Percentiles rank a stretch among this genome's conserved stretches.
Conservation (phyloP, 2,797 vertebrate species). For the Chelon labrosus region DNA sequence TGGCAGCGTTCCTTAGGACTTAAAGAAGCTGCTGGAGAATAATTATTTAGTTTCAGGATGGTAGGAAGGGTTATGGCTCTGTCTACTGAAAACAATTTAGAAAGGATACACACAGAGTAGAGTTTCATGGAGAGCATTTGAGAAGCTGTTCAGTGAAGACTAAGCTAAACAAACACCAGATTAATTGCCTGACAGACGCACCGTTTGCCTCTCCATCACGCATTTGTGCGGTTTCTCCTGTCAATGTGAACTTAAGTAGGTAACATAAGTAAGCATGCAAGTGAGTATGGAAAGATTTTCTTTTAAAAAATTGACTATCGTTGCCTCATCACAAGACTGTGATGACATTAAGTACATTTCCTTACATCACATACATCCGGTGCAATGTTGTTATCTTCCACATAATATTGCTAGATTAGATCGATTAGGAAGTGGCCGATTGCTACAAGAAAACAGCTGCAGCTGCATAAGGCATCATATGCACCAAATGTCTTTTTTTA, state of each 20-base stretch:
- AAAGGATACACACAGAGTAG: constrained; percentile 29
- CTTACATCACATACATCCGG: constrained; percentile 4
- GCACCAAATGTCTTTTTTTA: constrained; percentile 18
- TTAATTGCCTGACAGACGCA: constrained; percentile 38
- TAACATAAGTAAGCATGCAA: constrained; percentile 33
- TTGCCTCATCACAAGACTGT: neutral
- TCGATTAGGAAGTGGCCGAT: constrained; percentile 36
- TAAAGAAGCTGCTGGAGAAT: constrained; percentile 52
- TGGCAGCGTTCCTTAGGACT: constrained; percentile 45
- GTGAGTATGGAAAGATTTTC: neutral
- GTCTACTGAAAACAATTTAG: constrained; percentile 37
- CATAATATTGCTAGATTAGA: constrained; percentile 14
- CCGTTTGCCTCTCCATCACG: constrained; percentile 25
- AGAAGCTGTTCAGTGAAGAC: constrained; percentile 29
- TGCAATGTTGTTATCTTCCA: neutral
- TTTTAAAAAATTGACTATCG: constrained; percentile 6
- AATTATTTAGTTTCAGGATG: constrained; percentile 53
- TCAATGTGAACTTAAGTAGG: constrained; percentile 12
- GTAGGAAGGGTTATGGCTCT: constrained; percentile 36
- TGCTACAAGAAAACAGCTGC: constrained; percentile 31
- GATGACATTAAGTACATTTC: constrained; percentile 10
- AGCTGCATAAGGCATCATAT: constrained; percentile 23
- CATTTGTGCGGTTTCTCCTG: constrained; percentile 28
- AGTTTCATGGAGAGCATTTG: constrained; percentile 43
- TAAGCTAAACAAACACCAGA: constrained; percentile 53